Evolutionary conservation across 2,888 invertebrate species (phyloP), one percentile per base, ranked within the genome.

Genomic region (Tridacna gigas): DNA sequence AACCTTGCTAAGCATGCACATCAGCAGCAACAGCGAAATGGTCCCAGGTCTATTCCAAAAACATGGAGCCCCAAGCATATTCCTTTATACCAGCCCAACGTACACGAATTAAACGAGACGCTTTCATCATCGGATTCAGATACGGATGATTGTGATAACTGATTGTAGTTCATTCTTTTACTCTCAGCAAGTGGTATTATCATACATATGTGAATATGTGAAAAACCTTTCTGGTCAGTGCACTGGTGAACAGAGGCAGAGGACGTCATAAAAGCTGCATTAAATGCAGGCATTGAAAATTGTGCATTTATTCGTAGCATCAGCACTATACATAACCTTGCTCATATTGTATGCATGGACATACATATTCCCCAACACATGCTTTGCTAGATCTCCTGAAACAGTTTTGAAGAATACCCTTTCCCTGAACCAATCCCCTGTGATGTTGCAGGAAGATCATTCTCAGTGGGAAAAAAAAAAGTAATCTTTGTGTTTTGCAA

Each of bases 31-130:
- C 89, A 89, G 75, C 79, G 89, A n/a, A 91, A 91, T 82, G 91
- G 90, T 5, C 76, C 61, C 61, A 86, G 79, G 77, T 74, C 88
- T 20, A 89, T 92, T 77, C 90, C 91, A 15, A 92, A 91, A 88
- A 84, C 91, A 5, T 91, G 92, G 91, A 92, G 92, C 83, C 93
- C 93, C 5, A 92, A 93, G 81, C 93, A 93, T 88, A 86, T 90
- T 67, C 87, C 89, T 18, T 75, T 90, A 25, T 89, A 90, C 77
- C 89, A 88, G 74, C 90, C 91, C 15, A 85, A 88, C 45, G 80
- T 86, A 60, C 86, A 86, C 74, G 91, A 92, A 69, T 80, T 91
- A 12, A 90, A 92, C 77, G 91, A 91, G 63, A 89, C 91, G 11
- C 83, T 90, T 51, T 92, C 91, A 11, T 91, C 91, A 25, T 91